Percentiles rank a stretch among this genome's conserved stretches.
These are phyloP conservation scores for Cepaea hortensis DNA, from an alignment of 2,888 invertebrate species.

Conservation along the genomic window DNA sequence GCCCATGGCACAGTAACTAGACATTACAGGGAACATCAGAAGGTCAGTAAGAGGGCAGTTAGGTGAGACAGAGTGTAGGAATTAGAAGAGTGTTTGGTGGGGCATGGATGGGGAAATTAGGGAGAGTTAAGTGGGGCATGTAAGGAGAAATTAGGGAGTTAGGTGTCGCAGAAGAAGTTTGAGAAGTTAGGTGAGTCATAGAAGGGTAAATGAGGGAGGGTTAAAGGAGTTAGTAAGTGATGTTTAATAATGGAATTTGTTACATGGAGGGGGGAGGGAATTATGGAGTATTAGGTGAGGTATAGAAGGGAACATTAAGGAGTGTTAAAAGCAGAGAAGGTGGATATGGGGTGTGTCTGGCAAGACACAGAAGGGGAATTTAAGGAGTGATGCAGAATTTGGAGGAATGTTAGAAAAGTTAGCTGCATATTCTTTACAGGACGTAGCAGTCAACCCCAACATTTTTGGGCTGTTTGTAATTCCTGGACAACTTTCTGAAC, in stretches of 20 bases:
- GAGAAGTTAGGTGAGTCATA: no score
- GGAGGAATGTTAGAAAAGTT: background rate
- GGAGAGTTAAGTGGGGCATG: background rate
- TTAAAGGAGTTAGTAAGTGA: no score
- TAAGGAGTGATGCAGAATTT: background rate
- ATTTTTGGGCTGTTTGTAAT: no score
- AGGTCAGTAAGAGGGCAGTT: conserved; percentile 71
- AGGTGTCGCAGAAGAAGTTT: background rate
- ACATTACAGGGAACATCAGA: conserved; percentile 86
- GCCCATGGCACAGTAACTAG: conserved; percentile 81
- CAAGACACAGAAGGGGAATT: no score
- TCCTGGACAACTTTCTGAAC: no score
- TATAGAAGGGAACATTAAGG: background rate
- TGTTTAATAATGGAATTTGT: no score
- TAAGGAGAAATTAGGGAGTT: background rate
- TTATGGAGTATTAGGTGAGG: background rate
- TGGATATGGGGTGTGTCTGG: background rate
- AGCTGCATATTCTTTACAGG: no score
- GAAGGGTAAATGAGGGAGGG: no score
- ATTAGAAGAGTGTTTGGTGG: background rate
- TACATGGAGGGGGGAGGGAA: no score
- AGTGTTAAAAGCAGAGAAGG: background rate
- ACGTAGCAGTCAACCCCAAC: no score
- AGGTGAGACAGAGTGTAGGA: background rate
- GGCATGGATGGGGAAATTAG: background rate